Evolutionary conservation across 2,888 invertebrate species (phyloP), one percentile per base, ranked within the genome.

Genomic region (Melinopterus prodromus): DNA sequence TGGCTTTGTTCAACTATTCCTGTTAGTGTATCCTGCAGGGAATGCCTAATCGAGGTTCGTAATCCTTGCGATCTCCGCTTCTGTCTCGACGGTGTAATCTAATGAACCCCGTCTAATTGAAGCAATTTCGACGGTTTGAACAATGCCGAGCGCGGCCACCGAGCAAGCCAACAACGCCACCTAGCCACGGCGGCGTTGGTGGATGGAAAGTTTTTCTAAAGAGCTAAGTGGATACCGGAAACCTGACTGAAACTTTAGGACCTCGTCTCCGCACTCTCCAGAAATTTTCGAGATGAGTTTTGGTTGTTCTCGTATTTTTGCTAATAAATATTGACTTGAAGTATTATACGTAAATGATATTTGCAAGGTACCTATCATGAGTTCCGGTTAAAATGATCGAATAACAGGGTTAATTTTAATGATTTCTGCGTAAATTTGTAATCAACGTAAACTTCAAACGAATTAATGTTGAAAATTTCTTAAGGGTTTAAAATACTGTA

Each of bases 21-120:
- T 53, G 53, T 53, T 53, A 53, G 53, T 53, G 53, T 53, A 53
- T 53, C 53, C 53, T 53, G 53, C 53, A 53, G 53, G 53, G 53
- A 53, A 53, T 53, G 53, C 53, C 53, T 53, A 53, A 53, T 53
- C 53, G 53, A 53, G 53, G 53, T 53, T 12, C 12, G 53, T 53
- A 53, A 53, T 53, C 53, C 53, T 53, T 53, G 9, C 53, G 53
- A 53, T 53, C 53, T 53, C 53, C 9, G 53, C 53, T 53, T 7
- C 53, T 53, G 53, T 53, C 53, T 53, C 53, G 12, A 53, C 53
- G 53, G 53, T 53, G 53, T 53, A 53, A 53, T 53, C 53, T 53
- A 53, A 53, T 53, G 53, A 53, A 53, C 53, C 53, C 53, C 53
- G 53, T 53, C 53, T 53, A 53, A 53, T 53, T 53, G 53, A 53